Evolutionary conservation across 2,888 invertebrate species (phyloP).

Genomic region (Microctonus hyperodae): DNA sequence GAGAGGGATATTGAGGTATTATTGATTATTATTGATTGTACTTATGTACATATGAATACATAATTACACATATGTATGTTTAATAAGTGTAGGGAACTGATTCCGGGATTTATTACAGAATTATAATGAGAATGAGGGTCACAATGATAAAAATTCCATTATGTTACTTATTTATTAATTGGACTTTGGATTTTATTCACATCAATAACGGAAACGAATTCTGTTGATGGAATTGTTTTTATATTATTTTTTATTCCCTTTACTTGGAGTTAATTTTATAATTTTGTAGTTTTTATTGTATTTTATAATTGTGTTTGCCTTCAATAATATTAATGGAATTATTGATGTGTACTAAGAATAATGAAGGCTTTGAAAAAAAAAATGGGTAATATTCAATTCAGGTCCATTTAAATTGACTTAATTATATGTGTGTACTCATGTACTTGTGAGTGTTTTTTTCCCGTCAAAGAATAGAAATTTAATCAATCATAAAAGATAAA

Average conservation of each 20-base stretch:
- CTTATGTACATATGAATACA: neutral
- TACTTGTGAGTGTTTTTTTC: neutral
- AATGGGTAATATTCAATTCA: too few species aligned
- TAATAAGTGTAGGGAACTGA: neutral
- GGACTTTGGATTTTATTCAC: neutral
- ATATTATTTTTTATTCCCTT: neutral
- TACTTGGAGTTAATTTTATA: too few species aligned
- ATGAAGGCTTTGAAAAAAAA: too few species aligned
- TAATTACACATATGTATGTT: neutral
- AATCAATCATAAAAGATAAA: neutral
- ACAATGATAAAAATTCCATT: neutral
- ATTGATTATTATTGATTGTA: neutral
- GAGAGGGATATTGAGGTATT: too few species aligned
- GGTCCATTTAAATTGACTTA: too few species aligned
- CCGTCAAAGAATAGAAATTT: too few species aligned
- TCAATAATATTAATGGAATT: too few species aligned
- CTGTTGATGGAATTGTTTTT: neutral
- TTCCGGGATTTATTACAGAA: neutral
- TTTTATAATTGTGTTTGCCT: too few species aligned
- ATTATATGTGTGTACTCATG: neutral
- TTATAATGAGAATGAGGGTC: constrained; percentile 1
- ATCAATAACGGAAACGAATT: neutral
- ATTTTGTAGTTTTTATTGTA: too few species aligned
- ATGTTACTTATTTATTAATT: neutral
- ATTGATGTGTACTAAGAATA: too few species aligned